phyloP scores from a whole-genome alignment of 2,113 vertebrate genomes.

The Scophthalmus maximus region DNA sequence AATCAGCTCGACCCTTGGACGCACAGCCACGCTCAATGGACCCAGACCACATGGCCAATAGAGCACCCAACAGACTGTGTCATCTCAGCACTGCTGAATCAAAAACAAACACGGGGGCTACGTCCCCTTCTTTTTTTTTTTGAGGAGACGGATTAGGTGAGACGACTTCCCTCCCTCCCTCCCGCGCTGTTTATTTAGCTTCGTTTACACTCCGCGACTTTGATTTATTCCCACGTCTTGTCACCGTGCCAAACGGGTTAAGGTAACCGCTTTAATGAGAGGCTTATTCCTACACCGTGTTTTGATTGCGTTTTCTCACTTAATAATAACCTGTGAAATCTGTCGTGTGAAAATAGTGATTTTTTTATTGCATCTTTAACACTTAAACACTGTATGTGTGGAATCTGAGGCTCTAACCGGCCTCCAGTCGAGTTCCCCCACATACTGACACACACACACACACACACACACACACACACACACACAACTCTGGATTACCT shows the following conservation, averaged over 20 bases:
- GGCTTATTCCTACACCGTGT: neutral
- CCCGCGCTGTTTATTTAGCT: conserved; percentile 58
- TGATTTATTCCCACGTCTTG: conserved; percentile 53
- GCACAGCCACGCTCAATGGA: conserved; percentile 80
- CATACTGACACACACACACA: conserved; percentile 13
- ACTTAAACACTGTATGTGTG: conserved; percentile 17
- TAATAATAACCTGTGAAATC: conserved; percentile 13
- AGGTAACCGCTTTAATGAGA: neutral
- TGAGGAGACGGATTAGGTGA: conserved; percentile 51
- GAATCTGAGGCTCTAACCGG: conserved; percentile 38
- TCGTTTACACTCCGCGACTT: conserved; percentile 47
- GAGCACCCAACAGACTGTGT: conserved; percentile 85
- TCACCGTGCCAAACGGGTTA: conserved; percentile 7
- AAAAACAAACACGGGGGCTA: conserved; percentile 82
- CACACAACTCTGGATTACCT: conserved; percentile 66
- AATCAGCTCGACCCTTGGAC: conserved; percentile 77
- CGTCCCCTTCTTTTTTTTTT: conserved; percentile 62
- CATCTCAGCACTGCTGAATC: conserved; percentile 81
- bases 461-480: conserved; percentile 50
- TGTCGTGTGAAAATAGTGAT: neutral
- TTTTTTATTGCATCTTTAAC: neutral
- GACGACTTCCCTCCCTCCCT: conserved; percentile 56
- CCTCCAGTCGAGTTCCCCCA: conserved; percentile 37
- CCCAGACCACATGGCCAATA: conserved; percentile 84
- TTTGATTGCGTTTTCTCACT: neutral